Conservation (phyloP, 2,888 invertebrate genomes). For the Xestia ashworthii region DNA sequence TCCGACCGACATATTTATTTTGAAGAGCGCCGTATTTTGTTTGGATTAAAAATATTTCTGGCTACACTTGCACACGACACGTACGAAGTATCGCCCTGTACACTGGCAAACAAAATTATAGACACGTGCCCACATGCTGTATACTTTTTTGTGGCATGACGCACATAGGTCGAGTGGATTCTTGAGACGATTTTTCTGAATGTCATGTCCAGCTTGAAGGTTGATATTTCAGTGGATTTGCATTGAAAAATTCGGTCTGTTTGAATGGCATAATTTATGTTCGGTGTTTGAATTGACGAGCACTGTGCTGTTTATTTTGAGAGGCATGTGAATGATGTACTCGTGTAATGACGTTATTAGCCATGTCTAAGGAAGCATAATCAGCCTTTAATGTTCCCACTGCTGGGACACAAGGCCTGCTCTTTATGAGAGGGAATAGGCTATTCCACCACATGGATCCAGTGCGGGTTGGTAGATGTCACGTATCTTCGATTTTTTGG, state of each 20-base stretch:
- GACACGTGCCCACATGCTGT: slow-evolving; percentile 58
- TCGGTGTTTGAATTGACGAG: slow-evolving; percentile 25
- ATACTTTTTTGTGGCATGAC: slow-evolving; percentile 66
- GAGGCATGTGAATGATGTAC: slow-evolving; percentile 19
- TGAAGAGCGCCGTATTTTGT: slow-evolving; percentile 86
- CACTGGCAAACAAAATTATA: slow-evolving; percentile 62
- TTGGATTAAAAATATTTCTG: slow-evolving; percentile 90
- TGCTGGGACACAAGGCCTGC: no score
- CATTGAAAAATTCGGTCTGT: background rate
- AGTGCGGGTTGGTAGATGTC: no score
- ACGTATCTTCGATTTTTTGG: no score
- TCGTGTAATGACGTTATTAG: slow-evolving; percentile 26
- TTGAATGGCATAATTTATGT: slow-evolving; percentile 53
- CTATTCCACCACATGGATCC: no score
- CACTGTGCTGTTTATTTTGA: slow-evolving; percentile 51
- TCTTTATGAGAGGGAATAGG: no score
- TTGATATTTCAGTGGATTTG: slow-evolving; percentile 19
- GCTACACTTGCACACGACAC: slow-evolving; percentile 90
- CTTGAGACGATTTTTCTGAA: slow-evolving; percentile 43
- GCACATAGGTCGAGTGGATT: slow-evolving; percentile 57
- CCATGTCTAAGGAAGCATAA: background rate
- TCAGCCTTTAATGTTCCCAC: no score
- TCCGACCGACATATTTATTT: slow-evolving; percentile 88
- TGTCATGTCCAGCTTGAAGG: slow-evolving; percentile 51
- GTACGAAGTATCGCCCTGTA: slow-evolving; percentile 73